Evolutionary conservation across 2,888 invertebrate species (phyloP), one percentile per base, ranked within the genome.

Genomic region (Caenorhabditis parvicauda): DNA sequence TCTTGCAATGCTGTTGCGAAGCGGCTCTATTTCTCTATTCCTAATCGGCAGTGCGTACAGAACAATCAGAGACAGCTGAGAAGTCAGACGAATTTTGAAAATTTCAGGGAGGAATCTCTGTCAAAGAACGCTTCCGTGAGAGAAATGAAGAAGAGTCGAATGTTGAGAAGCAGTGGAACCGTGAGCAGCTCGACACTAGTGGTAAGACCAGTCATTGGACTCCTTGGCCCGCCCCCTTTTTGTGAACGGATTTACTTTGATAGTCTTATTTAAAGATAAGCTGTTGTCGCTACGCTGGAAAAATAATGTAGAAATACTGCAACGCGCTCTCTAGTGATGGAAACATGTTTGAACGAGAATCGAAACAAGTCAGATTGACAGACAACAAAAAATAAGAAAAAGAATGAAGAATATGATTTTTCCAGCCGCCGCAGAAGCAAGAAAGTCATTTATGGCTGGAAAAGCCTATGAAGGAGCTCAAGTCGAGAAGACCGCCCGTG

Each of bases 41-140:
- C n/a, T n/a, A n/a, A n/a, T n/a, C n/a, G n/a, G n/a, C n/a, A n/a
- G n/a, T n/a, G n/a, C n/a, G n/a, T n/a, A n/a, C n/a, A n/a, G n/a
- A n/a, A n/a, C n/a, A n/a, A n/a, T 21, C 22, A 24, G 7, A 25
- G 4, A 5, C n/a, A 43, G n/a, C 32, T 29, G 21, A n/a, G 22
- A 9, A 4, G 3, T 14, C 14, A 43, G 9, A 17, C 24, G 9
- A 29, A 43, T n/a, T 21, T 9, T 22, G 29, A n/a, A n/a, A 6
- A 41, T 55, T 56, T 32, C 48, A 68, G 65, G 75, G 75, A 14
- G 70, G 67, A 17, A 59, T 67, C 12, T 73, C 74, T 2, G 76
- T 81, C 24, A 75, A 74, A 46, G 77, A 81, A 38, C 66, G 80
- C 3, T 80, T 80, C 74, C 69, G 72, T 32, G 79, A 79, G 62